A percentile compares a stretch with the other conserved stretches of the same genome.
Evolutionary conservation across 2,113 vertebrate species (phyloP).

Genomic region (Blennius ocellaris): DNA sequence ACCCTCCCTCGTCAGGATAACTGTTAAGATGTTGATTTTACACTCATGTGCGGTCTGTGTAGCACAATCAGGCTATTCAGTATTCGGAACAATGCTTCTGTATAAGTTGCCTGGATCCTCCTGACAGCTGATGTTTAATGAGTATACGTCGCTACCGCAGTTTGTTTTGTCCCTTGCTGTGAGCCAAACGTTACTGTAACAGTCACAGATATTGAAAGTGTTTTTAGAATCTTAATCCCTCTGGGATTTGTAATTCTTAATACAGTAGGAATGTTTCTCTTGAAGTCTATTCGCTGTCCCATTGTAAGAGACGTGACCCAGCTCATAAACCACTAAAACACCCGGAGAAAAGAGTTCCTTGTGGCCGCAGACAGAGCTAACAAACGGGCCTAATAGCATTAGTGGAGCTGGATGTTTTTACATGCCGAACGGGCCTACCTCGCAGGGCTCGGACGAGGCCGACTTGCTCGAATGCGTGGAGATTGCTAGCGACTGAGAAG

Average conservation of each 20-base stretch:
- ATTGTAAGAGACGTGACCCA: slow-evolving; percentile 13
- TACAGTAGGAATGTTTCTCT: slow-evolving; percentile 34
- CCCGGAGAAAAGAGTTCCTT: slow-evolving; percentile 50
- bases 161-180: slow-evolving; percentile 10
- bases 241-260: slow-evolving; percentile 35
- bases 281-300: slow-evolving; percentile 19
- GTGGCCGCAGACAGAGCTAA: slow-evolving; percentile 15
- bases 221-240: background rate
- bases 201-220: background rate
- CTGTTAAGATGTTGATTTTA: background rate
- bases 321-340: slow-evolving; percentile 17
- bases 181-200: background rate
- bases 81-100: slow-evolving; percentile 16
- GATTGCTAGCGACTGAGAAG: slow-evolving; percentile 80
- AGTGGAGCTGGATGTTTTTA: slow-evolving; percentile 14
- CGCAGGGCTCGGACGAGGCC: slow-evolving; percentile 82
- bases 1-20: background rate
- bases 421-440: slow-evolving; percentile 78
- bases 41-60: background rate
- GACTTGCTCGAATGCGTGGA: slow-evolving; percentile 87
- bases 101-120: slow-evolving; percentile 39
- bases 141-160: slow-evolving; percentile 3
- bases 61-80: slow-evolving; percentile 13
- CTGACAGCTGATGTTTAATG: slow-evolving; percentile 24
- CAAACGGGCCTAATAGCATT: slow-evolving; percentile 37